Evolutionary conservation across 2,797 vertebrate genomes (phyloP).

Genomic region (Silurus lanzhouensis): DNA sequence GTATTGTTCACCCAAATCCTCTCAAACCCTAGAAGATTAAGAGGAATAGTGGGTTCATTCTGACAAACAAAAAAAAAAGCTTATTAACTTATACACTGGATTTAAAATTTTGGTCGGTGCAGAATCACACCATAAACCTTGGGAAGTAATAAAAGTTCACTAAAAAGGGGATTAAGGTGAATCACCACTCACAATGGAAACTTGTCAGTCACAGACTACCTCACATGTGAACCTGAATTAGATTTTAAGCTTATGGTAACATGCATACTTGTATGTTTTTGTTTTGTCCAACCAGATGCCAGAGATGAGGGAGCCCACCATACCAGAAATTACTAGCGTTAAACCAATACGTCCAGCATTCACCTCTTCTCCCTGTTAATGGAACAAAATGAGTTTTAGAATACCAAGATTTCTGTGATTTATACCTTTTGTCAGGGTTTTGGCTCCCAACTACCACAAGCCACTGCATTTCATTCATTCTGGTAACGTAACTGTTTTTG

Average conservation of each 20-base stretch:
- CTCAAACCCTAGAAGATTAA: slow-evolving; percentile 33
- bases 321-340: slow-evolving; percentile 88
- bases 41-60: slow-evolving; percentile 27
- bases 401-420: background rate
- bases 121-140: background rate
- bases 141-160: slow-evolving; percentile 25
- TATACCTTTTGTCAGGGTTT: too few species aligned
- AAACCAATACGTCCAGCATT: slow-evolving; percentile 96
- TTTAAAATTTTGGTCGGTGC: slow-evolving; percentile 10
- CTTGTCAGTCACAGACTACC: slow-evolving; percentile 19
- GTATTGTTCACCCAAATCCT: slow-evolving; percentile 44
- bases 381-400: slow-evolving; percentile 40
- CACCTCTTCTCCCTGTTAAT: slow-evolving; percentile 85
- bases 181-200: slow-evolving; percentile 3
- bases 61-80: slow-evolving; percentile 13
- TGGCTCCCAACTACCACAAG: too few species aligned
- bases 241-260: background rate
- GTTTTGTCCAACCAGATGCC: slow-evolving; percentile 95
- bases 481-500: too few species aligned
- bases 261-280: slow-evolving; percentile 53
- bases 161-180: slow-evolving; percentile 12
- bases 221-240: background rate
- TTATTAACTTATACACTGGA: slow-evolving; percentile 24
- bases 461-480: too few species aligned
- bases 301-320: slow-evolving; percentile 88